These are phyloP conservation scores for Hypanus sabinus DNA, from an alignment of 2,113 vertebrate genomes.

Conservation along the genomic window DNA sequence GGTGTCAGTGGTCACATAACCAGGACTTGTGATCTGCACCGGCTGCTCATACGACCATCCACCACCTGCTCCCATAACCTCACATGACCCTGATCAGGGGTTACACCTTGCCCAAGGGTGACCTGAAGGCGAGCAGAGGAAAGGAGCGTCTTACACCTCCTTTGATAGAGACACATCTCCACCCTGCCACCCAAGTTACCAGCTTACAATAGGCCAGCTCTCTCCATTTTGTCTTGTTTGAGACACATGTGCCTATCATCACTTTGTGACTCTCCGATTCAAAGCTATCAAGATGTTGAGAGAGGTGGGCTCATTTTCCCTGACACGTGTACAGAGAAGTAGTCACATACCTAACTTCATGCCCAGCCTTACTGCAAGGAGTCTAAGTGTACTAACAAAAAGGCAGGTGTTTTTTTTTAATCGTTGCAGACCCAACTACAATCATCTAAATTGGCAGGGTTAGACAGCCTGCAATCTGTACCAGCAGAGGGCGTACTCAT, in stretches of 20 bases:
- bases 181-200: neutral
- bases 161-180: no score
- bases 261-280: neutral
- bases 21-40: no score
- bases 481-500: no score
- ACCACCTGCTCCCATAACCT: no score
- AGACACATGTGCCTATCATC: neutral
- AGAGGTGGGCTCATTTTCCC: neutral
- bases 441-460: neutral
- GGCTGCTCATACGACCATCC: no score
- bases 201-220: no score
- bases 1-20: no score
- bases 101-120: no score
- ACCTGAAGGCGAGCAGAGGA: no score
- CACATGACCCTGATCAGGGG: no score
- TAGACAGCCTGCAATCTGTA: no score
- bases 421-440: neutral
- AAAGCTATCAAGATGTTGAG: neutral
- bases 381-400: neutral
- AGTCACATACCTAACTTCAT: neutral
- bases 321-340: neutral
- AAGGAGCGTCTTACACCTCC: no score
- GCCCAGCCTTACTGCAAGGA: neutral
- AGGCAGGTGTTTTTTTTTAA: neutral
- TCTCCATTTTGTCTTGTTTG: neutral